A percentile compares a stretch with the other conserved stretches of the same genome.
Conservation (phyloP, 2,888 invertebrate species). For the Cryptocephalus primarius region DNA sequence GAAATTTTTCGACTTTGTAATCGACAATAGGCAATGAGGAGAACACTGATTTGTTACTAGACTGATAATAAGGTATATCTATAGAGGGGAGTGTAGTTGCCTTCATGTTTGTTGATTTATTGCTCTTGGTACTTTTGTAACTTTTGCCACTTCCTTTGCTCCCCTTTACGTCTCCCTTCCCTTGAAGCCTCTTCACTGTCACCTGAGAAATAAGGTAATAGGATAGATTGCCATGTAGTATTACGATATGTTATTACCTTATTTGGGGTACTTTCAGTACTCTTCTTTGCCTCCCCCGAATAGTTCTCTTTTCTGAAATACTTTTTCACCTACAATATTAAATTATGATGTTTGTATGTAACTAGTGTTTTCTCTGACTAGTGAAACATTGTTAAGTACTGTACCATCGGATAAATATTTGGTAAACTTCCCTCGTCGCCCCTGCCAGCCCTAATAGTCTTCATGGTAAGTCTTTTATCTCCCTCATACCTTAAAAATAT, state of each 20-base stretch:
- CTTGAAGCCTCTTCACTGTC: neutral
- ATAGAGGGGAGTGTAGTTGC: constrained; percentile 1
- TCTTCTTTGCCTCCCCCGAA: constrained; percentile 9
- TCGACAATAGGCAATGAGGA: constrained; percentile 15
- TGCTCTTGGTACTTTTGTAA: constrained; percentile 3
- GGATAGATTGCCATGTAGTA: too few relatives aligned
- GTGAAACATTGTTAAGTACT: too few relatives aligned
- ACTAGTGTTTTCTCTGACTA: neutral
- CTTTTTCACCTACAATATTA: constrained; percentile 4
- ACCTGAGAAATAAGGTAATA: constrained; percentile 2
- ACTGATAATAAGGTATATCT: constrained; percentile 14
- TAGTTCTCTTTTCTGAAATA: constrained; percentile 10
- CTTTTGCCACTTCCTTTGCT: constrained; percentile 11
- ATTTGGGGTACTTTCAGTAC: neutral
- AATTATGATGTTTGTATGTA: neutral
- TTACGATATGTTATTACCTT: too few relatives aligned
- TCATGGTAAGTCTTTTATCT: neutral
- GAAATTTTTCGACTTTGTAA: constrained; percentile 9
- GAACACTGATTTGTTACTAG: constrained; percentile 4
- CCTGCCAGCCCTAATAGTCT: neutral
- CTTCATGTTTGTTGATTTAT: neutral
- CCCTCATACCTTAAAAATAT: neutral
- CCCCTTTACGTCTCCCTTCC: neutral
- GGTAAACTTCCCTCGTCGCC: too few relatives aligned
- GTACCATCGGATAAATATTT: too few relatives aligned